phyloP scores from a whole-genome alignment of 1,140 invertebrate genomes.

The Sogatella furcifera region DNA sequence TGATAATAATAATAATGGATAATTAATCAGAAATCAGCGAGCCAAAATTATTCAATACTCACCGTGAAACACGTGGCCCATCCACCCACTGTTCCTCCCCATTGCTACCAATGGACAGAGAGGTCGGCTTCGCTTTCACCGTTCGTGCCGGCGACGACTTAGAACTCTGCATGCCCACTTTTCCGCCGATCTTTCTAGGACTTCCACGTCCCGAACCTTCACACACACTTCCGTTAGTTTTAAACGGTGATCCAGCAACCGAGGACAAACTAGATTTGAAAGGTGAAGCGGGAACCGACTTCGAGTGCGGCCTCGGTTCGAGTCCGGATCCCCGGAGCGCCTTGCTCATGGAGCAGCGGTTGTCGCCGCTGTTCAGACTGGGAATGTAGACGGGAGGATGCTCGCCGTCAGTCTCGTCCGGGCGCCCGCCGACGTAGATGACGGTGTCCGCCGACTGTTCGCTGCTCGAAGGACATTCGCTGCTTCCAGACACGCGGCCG shows the following conservation, averaged over 20 bases:
- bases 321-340: constrained; percentile 60
- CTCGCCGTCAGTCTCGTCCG: constrained; percentile 81
- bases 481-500: constrained; percentile 43
- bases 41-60: no score
- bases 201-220: not conserved
- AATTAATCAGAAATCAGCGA: no score
- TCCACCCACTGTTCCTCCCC: constrained; percentile 90
- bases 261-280: not conserved
- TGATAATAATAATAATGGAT: no score
- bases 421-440: constrained; percentile 82
- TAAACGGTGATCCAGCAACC: not conserved
- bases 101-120: not conserved
- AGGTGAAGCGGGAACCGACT: constrained; percentile 16
- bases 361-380: constrained; percentile 45
- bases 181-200: not conserved
- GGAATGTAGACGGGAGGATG: constrained; percentile 82
- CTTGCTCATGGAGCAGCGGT: constrained; percentile 66
- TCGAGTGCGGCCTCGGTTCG: constrained; percentile 37
- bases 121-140: constrained; percentile 31
- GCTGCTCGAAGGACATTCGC: constrained; percentile 77
- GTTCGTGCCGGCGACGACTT: not conserved
- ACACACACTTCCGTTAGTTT: not conserved
- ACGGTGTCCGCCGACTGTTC: constrained; percentile 93
- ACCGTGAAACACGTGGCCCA: constrained; percentile 66
- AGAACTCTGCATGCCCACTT: no score